Base-by-base conservation (phyloP, 2,113 vertebrate genomes). In the Catharus bicknelli region DNA sequence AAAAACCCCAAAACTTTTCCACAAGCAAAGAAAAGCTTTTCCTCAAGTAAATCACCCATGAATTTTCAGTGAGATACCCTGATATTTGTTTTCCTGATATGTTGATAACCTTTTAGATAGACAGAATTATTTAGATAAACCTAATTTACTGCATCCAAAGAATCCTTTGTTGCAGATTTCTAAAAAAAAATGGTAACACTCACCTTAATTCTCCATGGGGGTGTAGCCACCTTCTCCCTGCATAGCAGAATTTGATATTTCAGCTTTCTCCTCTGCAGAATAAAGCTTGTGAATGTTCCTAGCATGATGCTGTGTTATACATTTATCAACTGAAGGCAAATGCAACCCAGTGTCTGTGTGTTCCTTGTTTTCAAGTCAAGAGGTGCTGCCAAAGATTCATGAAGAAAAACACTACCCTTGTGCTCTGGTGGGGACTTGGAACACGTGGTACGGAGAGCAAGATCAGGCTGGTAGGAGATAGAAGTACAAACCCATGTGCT, bases 361-460 rank as follows among this genome's bases (percentile, higher is more conserved):
- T 96, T 96, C 97, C 93, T 97, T 97, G 93, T 97, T 96, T 97
- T 97, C 96, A 95, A 99, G 99, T 98, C 98, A 99, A 96, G 97
- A 98, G 32, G 98, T 99, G 83, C 97, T 99, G 96, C 98, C 99
- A 95, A 98, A 98, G 86, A 98, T 99, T 95, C 98, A 99, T 18
- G 96, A 98, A 83, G 98, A 98, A 95, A 98, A 98, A 64, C 97
- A 98, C 72, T 99, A 99, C 96, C 98, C 99, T 34, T 99, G 99
- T 98, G 98, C 99, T 95, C 98, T 99, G 96, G 99, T 99, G 97
- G 99, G 99, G 69, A 99, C 99, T 53, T 99, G 99, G 99, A 99
- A 99, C 97, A 99, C 99, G 62, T 99, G 99, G 99, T 99, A 99
- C 85, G 99, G 99, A 96, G 99, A 99, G 94, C 99, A 99, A 95